A percentile compares a stretch with the other conserved stretches of the same genome.
Evolutionary conservation across 2,888 invertebrate genomes (phyloP).

Genomic region (Asteroscopus sphinx): DNA sequence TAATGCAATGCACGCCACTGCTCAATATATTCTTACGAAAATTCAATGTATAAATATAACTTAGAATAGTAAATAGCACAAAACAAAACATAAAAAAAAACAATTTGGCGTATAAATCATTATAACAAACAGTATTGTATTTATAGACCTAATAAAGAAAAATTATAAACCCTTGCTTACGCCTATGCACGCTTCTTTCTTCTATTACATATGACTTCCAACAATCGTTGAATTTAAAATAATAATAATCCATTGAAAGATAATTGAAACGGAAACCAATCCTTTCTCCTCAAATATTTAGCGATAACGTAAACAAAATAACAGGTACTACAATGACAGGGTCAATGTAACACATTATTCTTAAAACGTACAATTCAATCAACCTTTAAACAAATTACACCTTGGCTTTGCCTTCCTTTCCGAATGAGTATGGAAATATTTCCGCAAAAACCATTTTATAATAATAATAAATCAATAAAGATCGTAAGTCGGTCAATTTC

Average conservation of each 20-base stretch:
- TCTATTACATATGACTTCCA: too few relatives aligned
- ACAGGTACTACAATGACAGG: constrained; percentile 26
- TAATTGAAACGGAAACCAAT: constrained; percentile 19
- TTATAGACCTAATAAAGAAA: too few relatives aligned
- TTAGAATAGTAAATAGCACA: too few relatives aligned
- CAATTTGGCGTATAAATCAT: too few relatives aligned
- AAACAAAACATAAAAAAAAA: too few relatives aligned
- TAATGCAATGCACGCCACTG: too few relatives aligned
- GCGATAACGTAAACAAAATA: constrained; percentile 25
- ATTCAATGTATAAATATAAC: too few relatives aligned
- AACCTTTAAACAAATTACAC: constrained; percentile 45
- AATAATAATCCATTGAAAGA: neutral
- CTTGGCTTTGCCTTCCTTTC: constrained; percentile 51
- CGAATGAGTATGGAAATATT: constrained; percentile 30
- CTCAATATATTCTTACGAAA: too few relatives aligned
- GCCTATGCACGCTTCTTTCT: too few relatives aligned
- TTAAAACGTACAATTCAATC: constrained; percentile 23
- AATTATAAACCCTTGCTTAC: too few relatives aligned
- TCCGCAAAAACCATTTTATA: constrained; percentile 38
- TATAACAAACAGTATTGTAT: too few relatives aligned
- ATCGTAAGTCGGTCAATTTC: constrained; percentile 27
- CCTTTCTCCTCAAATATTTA: constrained; percentile 14
- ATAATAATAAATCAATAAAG: constrained; percentile 16
- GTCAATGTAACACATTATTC: constrained; percentile 36
- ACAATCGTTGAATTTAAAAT: too few relatives aligned